Evolutionary conservation across 1,140 invertebrate species (phyloP).

Genomic region (Eubasilissa regina): DNA sequence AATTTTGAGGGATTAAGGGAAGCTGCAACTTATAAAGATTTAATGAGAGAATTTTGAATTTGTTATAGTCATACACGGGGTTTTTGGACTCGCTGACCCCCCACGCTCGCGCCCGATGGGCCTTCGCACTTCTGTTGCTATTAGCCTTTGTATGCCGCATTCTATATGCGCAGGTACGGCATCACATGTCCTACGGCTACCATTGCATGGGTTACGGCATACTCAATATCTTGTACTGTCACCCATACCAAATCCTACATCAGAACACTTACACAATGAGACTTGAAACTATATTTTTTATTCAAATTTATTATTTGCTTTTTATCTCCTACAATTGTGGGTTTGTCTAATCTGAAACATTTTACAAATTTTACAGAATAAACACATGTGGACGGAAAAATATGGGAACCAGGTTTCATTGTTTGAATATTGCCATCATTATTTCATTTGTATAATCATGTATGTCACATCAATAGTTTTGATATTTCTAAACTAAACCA

Average conservation of each 20-base stretch:
- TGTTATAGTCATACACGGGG: constrained; percentile 58
- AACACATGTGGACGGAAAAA: too few relatives aligned
- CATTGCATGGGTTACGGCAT: constrained; percentile 60
- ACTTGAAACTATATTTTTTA: not conserved
- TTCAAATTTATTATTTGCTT: not conserved
- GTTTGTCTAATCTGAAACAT: not conserved
- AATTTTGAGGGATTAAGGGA: too few relatives aligned
- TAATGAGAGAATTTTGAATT: constrained; percentile 45
- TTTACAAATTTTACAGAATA: too few relatives aligned
- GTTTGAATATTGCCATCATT: too few relatives aligned
- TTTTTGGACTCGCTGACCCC: constrained; percentile 70
- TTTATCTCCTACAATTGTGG: not conserved
- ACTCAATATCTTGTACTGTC: constrained; percentile 41
- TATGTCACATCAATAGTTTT: too few relatives aligned
- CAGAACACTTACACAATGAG: not conserved
- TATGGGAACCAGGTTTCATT: too few relatives aligned
- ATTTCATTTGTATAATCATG: too few relatives aligned
- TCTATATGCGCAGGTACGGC: constrained; percentile 65
- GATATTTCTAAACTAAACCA: too few relatives aligned
- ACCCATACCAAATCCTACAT: not conserved
- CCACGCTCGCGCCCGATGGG: constrained; percentile 63
- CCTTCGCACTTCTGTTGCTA: constrained; percentile 62
- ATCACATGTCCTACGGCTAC: constrained; percentile 23
- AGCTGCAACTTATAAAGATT: not conserved
- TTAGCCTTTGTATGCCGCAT: constrained; percentile 65